Base-by-base conservation (phyloP, 1,140 invertebrate genomes). In the Pseudoatta argentina region DNA sequence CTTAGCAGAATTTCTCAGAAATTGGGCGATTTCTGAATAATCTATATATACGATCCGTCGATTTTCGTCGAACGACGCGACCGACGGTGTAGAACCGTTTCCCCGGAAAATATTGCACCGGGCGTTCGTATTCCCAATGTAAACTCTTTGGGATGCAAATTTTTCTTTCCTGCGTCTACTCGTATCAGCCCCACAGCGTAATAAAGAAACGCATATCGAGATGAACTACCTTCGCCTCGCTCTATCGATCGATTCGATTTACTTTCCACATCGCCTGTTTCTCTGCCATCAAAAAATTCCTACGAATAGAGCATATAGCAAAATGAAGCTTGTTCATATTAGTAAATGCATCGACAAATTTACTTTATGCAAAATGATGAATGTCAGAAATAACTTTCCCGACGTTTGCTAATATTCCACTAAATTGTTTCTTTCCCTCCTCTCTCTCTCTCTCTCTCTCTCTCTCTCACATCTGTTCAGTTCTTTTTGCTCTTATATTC, bases 61-160 rank as follows among this genome's bases (percentile, higher is more conserved):
- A 85, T 85, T 78, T 67, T 85, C 61, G 59, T 85, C 55, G 48
- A n/a, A 77, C 57, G 69, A 16, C 79, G 14, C 48, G 73, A 64
- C 14, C 44, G 39, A 57, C 39, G 59, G 14, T 72, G 30, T 14
- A 27, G 18, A 67, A 30, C n/a, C 21, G n/a, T 85, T 78, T 71
- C 21, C 24, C 30, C 30, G 48, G 48, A 66, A 85, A 85, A 85
- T 85, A 85, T 85, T 85, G 72, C 73, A 64, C 48, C 59, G 44
- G 30, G 27, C 55, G 24, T 64, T 63, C 81, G 73, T 48, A 57
- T 85, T 85, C 34, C 73, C 82, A 66, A 64, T 78, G 73, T 85
- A 85, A 78, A 77, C 72, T 78, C 82, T 85, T 85, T 85, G 82
- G 73, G 48, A 85, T 85, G 82, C 61, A 85, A 85, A 85, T 85